These are phyloP conservation scores for Gymnopithys bicolor DNA, from an alignment of 2,797 vertebrate species.

Conservation along the genomic window DNA sequence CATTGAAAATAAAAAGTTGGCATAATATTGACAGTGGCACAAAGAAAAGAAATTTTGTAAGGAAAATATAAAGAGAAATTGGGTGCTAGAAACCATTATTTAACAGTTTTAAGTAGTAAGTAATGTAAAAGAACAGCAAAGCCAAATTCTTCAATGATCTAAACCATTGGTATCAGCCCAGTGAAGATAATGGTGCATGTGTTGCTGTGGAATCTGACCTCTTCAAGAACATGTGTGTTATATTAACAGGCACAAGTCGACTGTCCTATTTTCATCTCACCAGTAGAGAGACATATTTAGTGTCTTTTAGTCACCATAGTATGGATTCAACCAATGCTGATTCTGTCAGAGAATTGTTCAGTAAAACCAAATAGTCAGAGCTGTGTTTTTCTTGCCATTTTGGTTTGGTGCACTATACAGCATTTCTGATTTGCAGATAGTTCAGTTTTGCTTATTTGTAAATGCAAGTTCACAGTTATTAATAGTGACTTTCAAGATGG, in stretches of 20 bases:
- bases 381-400: not conserved
- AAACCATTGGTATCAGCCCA: not conserved
- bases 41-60: not conserved
- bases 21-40: not conserved
- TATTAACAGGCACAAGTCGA: not conserved
- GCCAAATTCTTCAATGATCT: not conserved
- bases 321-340: not conserved
- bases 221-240: not conserved
- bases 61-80: not conserved
- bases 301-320: not conserved
- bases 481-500: not conserved
- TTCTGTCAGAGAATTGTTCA: not conserved
- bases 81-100: not conserved
- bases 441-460: not conserved
- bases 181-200: not conserved
- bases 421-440: not conserved
- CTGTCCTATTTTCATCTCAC: not conserved
- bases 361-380: not conserved
- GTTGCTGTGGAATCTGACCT: not conserved
- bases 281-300: not conserved
- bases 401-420: not conserved
- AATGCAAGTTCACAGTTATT: not conserved
- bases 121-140: not conserved
- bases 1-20: not conserved
- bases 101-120: not conserved